A percentile compares a stretch with the other conserved stretches of the same genome.
phyloP scores from a whole-genome alignment of 2,888 invertebrate genomes.

The Scaptomyza reducta region DNA sequence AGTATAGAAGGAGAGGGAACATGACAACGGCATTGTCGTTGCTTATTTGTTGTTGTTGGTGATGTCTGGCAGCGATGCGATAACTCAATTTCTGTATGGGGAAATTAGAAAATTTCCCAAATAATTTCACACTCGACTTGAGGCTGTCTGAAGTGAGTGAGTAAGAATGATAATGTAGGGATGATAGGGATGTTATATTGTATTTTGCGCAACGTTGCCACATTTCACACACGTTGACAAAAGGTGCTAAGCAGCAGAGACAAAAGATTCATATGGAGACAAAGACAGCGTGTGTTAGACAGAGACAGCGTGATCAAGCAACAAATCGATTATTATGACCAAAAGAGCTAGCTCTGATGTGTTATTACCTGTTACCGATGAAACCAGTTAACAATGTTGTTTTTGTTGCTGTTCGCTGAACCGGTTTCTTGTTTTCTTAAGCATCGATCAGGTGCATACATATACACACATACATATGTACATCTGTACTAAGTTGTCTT shows the following conservation, averaged over 20 bases:
- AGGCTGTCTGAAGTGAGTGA: conserved; percentile 23
- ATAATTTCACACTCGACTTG: conserved; percentile 77
- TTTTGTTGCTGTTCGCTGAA: conserved; percentile 32
- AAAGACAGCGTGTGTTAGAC: background rate
- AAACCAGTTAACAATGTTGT: conserved; percentile 53
- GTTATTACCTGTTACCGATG: conserved; percentile 57
- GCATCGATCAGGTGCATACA: conserved; percentile 53
- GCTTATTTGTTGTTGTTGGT: background rate
- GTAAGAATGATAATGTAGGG: background rate
- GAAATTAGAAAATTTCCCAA: conserved; percentile 78
- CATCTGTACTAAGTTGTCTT: conserved; percentile 27
- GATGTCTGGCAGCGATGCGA: conserved; percentile 62
- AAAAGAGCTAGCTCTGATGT: conserved; percentile 40
- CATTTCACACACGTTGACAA: conserved; percentile 67
- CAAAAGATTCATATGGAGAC: conserved; percentile 66
- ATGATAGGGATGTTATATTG: conserved; percentile 14
- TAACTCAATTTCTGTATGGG: conserved; percentile 73
- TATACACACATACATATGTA: conserved; percentile 5
- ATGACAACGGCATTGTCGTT: conserved; percentile 29
- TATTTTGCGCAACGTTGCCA: conserved; percentile 59
- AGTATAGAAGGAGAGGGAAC: conserved; percentile 24
- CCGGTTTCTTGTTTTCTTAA: conserved; percentile 43
- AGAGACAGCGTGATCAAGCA: conserved; percentile 26
- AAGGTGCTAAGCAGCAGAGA: conserved; percentile 70
- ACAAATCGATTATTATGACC: conserved; percentile 73